Evolutionary conservation across 2,113 vertebrate species (phyloP).

Genomic region (Lepidothrix coronata): DNA sequence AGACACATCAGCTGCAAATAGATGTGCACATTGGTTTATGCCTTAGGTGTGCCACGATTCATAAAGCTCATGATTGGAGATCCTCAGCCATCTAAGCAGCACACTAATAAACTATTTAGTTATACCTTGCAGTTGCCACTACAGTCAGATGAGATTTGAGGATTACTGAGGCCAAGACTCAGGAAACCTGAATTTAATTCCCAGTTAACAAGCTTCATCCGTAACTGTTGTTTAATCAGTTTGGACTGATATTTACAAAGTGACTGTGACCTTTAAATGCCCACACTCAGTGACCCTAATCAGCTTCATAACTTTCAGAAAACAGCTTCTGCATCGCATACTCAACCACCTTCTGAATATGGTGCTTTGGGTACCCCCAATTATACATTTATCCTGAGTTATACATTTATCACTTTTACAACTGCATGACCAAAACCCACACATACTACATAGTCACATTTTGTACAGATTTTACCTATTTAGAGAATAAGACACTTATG

Average conservation of each 20-base stretch:
- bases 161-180: neutral
- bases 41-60: neutral
- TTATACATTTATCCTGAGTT: neutral
- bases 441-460: neutral
- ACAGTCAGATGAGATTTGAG: neutral
- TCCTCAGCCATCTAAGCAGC: neutral
- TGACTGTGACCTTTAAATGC: neutral
- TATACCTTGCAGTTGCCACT: neutral
- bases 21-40: neutral
- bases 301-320: neutral
- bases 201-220: neutral
- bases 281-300: neutral
- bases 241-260: neutral
- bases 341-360: neutral
- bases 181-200: neutral
- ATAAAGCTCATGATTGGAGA: neutral
- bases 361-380: neutral
- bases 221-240: neutral
- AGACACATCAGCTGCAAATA: fast-evolving
- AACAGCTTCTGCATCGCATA: neutral
- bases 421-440: neutral
- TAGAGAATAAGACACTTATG: neutral
- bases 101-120: neutral
- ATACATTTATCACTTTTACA: neutral
- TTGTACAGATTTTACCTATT: neutral